Percentiles rank a stretch among this genome's conserved stretches.
Evolutionary conservation across 2,888 invertebrate species (phyloP).

Genomic region (Rhogogaster chlorosoma): DNA sequence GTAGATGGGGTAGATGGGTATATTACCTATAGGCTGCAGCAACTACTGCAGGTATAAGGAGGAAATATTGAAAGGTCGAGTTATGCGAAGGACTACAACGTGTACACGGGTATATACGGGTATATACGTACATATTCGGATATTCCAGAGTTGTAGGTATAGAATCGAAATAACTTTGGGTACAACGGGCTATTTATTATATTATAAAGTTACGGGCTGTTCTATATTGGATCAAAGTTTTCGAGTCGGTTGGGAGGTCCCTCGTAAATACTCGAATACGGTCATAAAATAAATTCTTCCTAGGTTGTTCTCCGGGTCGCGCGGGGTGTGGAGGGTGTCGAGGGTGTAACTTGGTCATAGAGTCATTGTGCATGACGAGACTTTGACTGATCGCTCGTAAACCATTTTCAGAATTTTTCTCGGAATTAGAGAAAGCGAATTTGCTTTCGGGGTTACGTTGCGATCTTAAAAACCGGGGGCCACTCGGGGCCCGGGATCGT

Average conservation of each 20-base stretch:
- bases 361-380: constrained; percentile 73
- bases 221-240: constrained; percentile 49
- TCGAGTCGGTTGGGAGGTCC: constrained; percentile 40
- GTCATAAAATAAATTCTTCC: constrained; percentile 48
- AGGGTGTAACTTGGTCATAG: constrained; percentile 66
- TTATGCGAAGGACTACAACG: neutral
- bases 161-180: constrained; percentile 37
- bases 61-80: neutral
- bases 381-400: constrained; percentile 75
- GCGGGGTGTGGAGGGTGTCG: constrained; percentile 56
- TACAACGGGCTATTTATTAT: constrained; percentile 31
- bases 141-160: neutral
- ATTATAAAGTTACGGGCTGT: constrained; percentile 45
- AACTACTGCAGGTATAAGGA: neutral
- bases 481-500: constrained; percentile 16
- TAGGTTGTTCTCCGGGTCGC: constrained; percentile 5
- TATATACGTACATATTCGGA: neutral
- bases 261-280: constrained; percentile 43
- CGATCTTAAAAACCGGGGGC: constrained; percentile 39
- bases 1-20: too few relatives aligned
- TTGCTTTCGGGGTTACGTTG: constrained; percentile 55
- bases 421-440: constrained; percentile 66
- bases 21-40: neutral
- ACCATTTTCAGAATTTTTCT: constrained; percentile 67
- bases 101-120: neutral